These are phyloP conservation scores for Mola mola DNA, from an alignment of 2,113 vertebrate species.

Conservation along the genomic window DNA sequence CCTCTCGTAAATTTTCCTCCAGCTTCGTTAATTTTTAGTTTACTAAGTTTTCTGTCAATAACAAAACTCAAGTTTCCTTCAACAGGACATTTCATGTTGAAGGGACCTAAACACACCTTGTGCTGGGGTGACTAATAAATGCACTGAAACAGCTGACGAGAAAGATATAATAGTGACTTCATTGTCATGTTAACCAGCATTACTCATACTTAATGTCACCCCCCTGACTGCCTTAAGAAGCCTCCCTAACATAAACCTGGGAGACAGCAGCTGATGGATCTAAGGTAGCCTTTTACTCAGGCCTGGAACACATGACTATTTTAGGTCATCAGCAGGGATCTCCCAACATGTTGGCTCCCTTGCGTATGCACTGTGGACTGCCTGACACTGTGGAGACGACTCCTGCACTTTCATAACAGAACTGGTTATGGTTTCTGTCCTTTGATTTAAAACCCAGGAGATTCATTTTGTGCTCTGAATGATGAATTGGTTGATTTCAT, in stretches of 20 bases:
- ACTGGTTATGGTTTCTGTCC: conserved; percentile 28
- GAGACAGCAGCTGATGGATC: conserved; percentile 70
- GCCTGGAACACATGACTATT: conserved; percentile 80
- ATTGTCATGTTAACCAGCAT: conserved; percentile 37
- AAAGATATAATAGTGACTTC: background rate
- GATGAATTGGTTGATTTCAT: background rate
- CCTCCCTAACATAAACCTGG: conserved; percentile 70
- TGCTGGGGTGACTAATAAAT: background rate
- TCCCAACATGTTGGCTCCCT: conserved; percentile 36
- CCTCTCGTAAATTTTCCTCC: background rate
- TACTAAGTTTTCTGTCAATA: no score
- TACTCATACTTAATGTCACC: conserved; percentile 35
- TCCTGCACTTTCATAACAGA: conserved; percentile 16
- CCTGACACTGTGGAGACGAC: conserved; percentile 15
- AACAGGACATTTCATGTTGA: background rate
- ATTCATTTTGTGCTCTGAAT: background rate
- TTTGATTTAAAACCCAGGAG: background rate
- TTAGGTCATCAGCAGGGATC: conserved; percentile 74
- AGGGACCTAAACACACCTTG: conserved; percentile 11
- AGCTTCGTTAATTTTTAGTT: no score
- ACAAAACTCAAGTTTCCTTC: conserved; percentile 5
- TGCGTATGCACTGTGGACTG: conserved; percentile 28
- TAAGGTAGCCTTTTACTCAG: conserved; percentile 27
- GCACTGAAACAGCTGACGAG: background rate
- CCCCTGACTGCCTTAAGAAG: conserved; percentile 45